phyloP scores from a whole-genome alignment of 2,797 vertebrate species.

The Percopsis omiscomaycus region DNA sequence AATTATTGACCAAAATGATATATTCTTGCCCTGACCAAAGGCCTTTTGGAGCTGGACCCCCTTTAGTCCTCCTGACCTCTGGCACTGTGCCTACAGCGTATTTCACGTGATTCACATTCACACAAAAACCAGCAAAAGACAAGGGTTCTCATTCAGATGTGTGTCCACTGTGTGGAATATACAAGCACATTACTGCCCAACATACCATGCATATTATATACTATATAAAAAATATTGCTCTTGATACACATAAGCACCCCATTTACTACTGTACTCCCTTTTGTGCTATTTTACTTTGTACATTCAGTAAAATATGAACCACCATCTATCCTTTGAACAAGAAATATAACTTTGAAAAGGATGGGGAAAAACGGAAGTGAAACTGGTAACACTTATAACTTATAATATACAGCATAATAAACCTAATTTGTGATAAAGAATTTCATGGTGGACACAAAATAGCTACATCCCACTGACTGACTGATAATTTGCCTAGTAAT shows the following conservation, averaged over 20 bases:
- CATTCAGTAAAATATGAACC: too few species aligned
- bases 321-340: too few species aligned
- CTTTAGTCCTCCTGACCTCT: slow-evolving; percentile 14
- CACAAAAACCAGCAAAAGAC: slow-evolving; percentile 33
- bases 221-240: slow-evolving; percentile 26
- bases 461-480: neutral
- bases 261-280: neutral
- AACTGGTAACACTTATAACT: too few species aligned
- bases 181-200: slow-evolving; percentile 25
- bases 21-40: neutral
- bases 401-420: too few species aligned
- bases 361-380: neutral
- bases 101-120: slow-evolving; percentile 17
- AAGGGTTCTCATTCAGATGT: slow-evolving; percentile 50
- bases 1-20: neutral
- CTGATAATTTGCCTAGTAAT: neutral
- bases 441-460: neutral
- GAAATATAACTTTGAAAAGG: neutral
- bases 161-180: slow-evolving; percentile 32
- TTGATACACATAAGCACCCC: slow-evolving; percentile 15
- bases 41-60: slow-evolving; percentile 26
- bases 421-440: too few species aligned
- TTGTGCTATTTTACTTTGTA: neutral
- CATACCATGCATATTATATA: slow-evolving; percentile 31
- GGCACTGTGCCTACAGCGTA: slow-evolving; percentile 2